Evolutionary conservation across 1,140 invertebrate species (phyloP), one percentile per base, ranked within the genome.

Genomic region (Saccostrea glomerata): DNA sequence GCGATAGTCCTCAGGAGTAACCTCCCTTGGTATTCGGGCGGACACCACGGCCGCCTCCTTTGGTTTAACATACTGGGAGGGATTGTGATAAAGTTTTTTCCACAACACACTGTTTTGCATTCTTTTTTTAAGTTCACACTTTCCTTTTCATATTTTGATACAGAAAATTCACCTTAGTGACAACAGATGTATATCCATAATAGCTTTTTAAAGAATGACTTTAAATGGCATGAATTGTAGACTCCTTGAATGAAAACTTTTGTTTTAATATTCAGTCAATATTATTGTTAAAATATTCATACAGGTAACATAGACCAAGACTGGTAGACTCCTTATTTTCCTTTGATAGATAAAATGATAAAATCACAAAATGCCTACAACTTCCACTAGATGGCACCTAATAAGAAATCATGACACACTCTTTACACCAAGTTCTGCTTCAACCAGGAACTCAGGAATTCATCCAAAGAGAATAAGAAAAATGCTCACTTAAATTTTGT

Each of bases 31-130:
- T 25, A 77, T 11, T 11, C 70, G 70, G 13, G 70, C 70, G 4
- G 70, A 36, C 70, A 77, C 9, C 15, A 36, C 30, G 12, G 70
- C 11, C 11, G 23, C 70, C 9, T 25, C 30, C 25, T 30, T 77
- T 77, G 70, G 70, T 77, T 77, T 77, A 15, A 77, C 70, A 77
- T 77, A 77, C 30, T 77, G 70, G 30, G 70, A 25, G 23, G 70
- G 70, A 17, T 77, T 77, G 30, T 77, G 70, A 77, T 77, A 77
- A 25, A 77, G 70, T 11, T 77, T 77, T 77, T 77, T 77, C 70
- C 70, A 77, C 25, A 77, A 36, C 25, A 77, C 70, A 77, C 70
- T 77, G 12, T 77, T 77, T 77, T 77, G 70, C 70, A 77, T 77
- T 77, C 25, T 77, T 25, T 77, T 30, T 77, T 40, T 66, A 23